Conservation (phyloP, 2,888 invertebrate species). For the Hemaris fuciformis region DNA sequence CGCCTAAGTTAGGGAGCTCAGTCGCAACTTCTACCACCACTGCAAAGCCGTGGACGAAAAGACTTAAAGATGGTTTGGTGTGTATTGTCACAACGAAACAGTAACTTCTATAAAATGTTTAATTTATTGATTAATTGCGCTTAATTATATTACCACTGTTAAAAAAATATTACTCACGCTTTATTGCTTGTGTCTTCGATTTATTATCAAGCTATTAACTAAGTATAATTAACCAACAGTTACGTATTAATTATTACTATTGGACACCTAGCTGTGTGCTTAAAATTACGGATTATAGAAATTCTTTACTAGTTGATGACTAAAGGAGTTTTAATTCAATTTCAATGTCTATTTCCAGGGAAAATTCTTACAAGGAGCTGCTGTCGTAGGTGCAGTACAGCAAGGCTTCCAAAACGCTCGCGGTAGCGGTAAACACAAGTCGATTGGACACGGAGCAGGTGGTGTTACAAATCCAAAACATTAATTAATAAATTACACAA, state of each 20-base stretch:
- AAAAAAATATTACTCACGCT: neutral
- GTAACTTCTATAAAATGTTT: too few relatives aligned
- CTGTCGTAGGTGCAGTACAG: constrained; percentile 41
- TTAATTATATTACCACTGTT: neutral
- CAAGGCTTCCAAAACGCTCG: constrained; percentile 40
- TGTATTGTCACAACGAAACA: constrained; percentile 28
- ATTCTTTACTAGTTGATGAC: neutral
- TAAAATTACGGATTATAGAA: neutral
- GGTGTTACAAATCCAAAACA: neutral
- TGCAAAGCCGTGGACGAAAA: constrained; percentile 45
- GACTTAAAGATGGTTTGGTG: constrained; percentile 51
- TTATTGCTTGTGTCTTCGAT: neutral
- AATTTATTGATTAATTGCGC: too few relatives aligned
- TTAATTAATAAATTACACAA: too few relatives aligned
- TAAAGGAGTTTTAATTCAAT: neutral
- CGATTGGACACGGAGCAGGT: constrained; percentile 12
- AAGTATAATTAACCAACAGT: neutral
- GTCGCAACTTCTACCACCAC: constrained; percentile 20
- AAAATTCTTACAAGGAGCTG: constrained; percentile 46
- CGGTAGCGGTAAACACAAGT: constrained; percentile 29
- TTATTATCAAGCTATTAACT: neutral
- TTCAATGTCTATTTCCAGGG: constrained; percentile 32
- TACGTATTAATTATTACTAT: neutral
- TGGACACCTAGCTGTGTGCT: neutral
- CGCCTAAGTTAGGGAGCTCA: constrained; percentile 11